These are phyloP conservation scores for Sitobion miscanthi DNA, from an alignment of 1,140 invertebrate species.

Conservation along the genomic window DNA sequence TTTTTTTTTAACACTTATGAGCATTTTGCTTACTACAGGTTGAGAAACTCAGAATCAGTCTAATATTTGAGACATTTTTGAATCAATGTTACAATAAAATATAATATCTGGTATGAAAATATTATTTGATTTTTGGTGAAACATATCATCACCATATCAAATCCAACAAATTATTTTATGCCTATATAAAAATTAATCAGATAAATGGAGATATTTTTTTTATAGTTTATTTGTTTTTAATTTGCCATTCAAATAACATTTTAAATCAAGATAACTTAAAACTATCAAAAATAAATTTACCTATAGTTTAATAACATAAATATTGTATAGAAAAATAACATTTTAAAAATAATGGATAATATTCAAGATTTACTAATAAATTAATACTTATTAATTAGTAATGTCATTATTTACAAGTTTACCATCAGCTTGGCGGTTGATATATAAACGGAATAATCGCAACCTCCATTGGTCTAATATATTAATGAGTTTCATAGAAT, in stretches of 20 bases:
- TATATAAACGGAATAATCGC: background rate
- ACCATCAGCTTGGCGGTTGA: background rate
- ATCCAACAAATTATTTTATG: background rate
- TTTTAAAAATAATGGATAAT: background rate
- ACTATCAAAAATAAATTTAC: background rate
- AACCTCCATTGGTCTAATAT: conserved; percentile 40
- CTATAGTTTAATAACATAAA: background rate
- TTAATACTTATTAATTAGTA: background rate
- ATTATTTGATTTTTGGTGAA: too few relatives aligned
- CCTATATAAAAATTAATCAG: background rate
- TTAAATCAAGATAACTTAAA: background rate
- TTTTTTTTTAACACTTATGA: too few relatives aligned
- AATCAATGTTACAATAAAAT: too few relatives aligned
- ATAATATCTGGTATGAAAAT: too few relatives aligned
- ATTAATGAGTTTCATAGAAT: background rate
- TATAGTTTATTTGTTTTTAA: background rate
- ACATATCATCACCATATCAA: too few relatives aligned
- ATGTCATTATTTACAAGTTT: background rate
- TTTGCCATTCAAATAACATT: background rate
- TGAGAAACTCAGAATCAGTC: too few relatives aligned
- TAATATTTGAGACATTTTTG: too few relatives aligned
- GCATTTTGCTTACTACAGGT: too few relatives aligned
- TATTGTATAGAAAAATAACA: background rate
- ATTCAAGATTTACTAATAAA: background rate
- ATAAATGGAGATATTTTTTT: background rate